These are phyloP conservation scores for Dipodomys spectabilis DNA, from an alignment of 2,113 vertebrate species.

Conservation along the genomic window DNA sequence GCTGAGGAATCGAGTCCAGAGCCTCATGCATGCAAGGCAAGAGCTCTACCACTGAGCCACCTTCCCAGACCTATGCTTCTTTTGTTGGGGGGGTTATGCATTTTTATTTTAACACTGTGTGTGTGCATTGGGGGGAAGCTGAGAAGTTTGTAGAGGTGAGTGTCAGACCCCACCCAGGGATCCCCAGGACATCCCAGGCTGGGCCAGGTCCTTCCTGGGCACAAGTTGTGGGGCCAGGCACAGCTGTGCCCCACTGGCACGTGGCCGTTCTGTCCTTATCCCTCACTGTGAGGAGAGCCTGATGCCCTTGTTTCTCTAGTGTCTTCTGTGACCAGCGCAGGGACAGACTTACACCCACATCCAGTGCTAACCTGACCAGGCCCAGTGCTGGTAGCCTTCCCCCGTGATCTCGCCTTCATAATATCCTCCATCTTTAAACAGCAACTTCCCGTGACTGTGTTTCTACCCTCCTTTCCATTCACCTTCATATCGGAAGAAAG, in stretches of 20 bases:
- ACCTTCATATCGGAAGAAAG: slow-evolving; percentile 87
- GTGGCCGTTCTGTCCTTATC: fast-evolving
- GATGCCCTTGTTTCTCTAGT: fast-evolving
- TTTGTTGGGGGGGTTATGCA: too few species aligned
- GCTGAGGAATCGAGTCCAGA: too few species aligned
- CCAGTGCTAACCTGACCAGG: slow-evolving; percentile 77
- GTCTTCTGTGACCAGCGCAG: not conserved
- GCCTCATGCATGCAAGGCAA: too few species aligned
- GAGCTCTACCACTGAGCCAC: too few species aligned
- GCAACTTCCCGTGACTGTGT: slow-evolving; percentile 83
- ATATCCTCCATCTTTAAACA: slow-evolving; percentile 85
- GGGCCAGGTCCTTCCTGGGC: not conserved
- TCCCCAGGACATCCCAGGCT: not conserved
- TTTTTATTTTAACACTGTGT: too few species aligned
- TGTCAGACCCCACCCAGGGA: not conserved
- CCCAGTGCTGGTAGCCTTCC: slow-evolving; percentile 76
- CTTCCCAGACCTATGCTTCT: too few species aligned
- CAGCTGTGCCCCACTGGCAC: fast-evolving
- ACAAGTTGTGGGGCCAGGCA: fast-evolving
- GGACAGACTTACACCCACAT: not conserved
- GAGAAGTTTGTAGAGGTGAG: not conserved
- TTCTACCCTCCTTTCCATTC: slow-evolving; percentile 84
- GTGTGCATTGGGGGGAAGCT: not conserved
- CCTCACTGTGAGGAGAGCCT: not conserved
- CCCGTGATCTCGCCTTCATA: slow-evolving; percentile 84